phyloP scores from a whole-genome alignment of 2,888 invertebrate species.

The Sminthurides aquaticus region DNA sequence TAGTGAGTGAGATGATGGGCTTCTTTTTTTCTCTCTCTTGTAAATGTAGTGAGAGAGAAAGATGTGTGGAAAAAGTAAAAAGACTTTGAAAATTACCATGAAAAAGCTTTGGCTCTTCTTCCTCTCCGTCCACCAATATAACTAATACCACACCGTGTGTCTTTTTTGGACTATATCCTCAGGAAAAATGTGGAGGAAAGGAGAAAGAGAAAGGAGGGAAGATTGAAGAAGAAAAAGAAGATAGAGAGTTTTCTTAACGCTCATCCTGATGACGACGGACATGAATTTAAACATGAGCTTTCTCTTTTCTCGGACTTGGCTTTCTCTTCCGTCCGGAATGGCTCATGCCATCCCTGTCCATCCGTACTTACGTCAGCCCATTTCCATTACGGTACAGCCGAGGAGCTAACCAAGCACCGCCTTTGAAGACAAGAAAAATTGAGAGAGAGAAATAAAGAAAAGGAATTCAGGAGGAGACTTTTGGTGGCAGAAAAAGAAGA shows the following conservation, averaged over 20 bases:
- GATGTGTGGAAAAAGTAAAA: background rate
- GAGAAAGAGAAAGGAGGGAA: background rate
- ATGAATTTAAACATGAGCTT: conserved; percentile 24
- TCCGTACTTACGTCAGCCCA: no score
- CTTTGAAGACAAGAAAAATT: no score
- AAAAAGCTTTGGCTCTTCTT: conserved; percentile 17
- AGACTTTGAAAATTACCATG: conserved; percentile 17
- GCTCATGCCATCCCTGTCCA: no score
- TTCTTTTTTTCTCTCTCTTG: background rate
- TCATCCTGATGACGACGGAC: background rate
- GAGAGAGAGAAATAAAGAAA: no score
- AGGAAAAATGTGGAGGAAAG: conserved; percentile 1
- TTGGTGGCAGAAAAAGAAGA: no score
- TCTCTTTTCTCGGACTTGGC: no score
- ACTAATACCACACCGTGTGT: conserved; percentile 1
- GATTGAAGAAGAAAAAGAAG: background rate
- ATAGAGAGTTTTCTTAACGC: background rate
- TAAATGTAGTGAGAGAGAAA: conserved; percentile 4
- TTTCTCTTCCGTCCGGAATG: no score
- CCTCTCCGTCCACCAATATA: conserved; percentile 3
- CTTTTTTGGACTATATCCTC: no score
- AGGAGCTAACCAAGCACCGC: no score
- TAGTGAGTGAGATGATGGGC: no score
- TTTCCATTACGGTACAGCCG: no score
- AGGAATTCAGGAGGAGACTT: no score